A percentile compares a stretch with the other conserved stretches of the same genome.
Conservation (phyloP, 2,797 vertebrate genomes). For the Pseudomugil gertrudae region DNA sequence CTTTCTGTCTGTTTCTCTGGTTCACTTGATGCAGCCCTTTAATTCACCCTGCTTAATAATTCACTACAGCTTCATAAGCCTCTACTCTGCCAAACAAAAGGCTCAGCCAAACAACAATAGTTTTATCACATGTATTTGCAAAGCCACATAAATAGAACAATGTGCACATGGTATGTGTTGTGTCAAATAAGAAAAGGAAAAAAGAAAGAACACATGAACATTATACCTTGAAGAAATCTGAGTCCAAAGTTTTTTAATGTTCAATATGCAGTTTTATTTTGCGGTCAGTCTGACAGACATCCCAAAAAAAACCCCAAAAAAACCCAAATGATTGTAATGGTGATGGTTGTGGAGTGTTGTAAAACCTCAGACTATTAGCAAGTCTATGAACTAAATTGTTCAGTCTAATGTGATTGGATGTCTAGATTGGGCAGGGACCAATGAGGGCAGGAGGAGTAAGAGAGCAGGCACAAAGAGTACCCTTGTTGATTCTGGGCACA, state of each 20-base stretch:
- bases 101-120: constrained; percentile 57
- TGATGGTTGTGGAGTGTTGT: constrained; percentile 46
- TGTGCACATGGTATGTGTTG: not conserved
- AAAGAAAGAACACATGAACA: not conserved
- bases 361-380: constrained; percentile 72
- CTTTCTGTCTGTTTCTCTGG: constrained; percentile 29
- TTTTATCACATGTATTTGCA: constrained; percentile 52
- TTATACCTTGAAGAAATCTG: not conserved
- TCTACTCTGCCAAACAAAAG: constrained; percentile 65
- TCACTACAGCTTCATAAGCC: constrained; percentile 73
- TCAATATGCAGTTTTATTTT: constrained; percentile 22
- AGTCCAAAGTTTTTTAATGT: constrained; percentile 21
- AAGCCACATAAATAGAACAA: constrained; percentile 30
- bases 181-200: not conserved
- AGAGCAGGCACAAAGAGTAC: constrained; percentile 62
- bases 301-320: not conserved
- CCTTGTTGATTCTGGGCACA: constrained; percentile 69
- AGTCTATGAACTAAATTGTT: constrained; percentile 67
- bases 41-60: constrained; percentile 82
- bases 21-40: constrained; percentile 65
- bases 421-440: constrained; percentile 68
- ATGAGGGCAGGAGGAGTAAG: constrained; percentile 63
- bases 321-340: constrained; percentile 16
- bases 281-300: constrained; percentile 7
- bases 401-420: constrained; percentile 66